Conservation (phyloP, 2,888 invertebrate genomes). For the Agrochola lychnidis region DNA sequence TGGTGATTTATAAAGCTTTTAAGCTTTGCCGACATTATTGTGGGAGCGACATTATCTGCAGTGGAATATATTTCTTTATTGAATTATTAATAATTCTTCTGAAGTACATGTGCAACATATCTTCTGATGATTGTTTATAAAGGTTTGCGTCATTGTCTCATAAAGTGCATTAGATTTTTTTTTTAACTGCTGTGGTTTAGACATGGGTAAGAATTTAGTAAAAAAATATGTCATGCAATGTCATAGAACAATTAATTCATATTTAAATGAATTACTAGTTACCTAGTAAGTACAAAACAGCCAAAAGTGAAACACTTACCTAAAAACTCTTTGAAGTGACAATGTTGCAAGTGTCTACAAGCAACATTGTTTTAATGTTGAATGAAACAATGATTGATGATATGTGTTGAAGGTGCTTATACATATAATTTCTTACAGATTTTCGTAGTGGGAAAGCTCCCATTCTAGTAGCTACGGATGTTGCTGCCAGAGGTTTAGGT, state of each 20-base stretch:
- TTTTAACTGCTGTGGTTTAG: conserved; percentile 30
- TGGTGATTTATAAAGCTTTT: conserved; percentile 41
- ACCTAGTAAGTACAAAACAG: conserved; percentile 20
- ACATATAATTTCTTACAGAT: conserved; percentile 90
- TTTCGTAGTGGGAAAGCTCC: conserved; percentile 96
- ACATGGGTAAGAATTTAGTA: conserved; percentile 49
- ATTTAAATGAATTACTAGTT: conserved; percentile 11
- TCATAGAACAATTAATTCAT: conserved; percentile 13
- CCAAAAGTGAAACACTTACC: background rate
- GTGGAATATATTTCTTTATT: conserved; percentile 30
- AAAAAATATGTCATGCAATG: conserved; percentile 13
- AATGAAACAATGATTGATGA: conserved; percentile 31
- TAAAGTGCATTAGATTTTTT: conserved; percentile 5
- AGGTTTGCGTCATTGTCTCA: conserved; percentile 33
- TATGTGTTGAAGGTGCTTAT: conserved; percentile 56
- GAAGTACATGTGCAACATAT: conserved; percentile 25
- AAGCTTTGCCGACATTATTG: conserved; percentile 43
- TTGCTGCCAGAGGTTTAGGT: conserved; percentile 98
- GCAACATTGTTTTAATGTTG: conserved; percentile 33
- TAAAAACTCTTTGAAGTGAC: conserved; percentile 1
- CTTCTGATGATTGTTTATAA: conserved; percentile 22
- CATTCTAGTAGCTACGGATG: conserved; percentile 98
- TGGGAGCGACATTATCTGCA: conserved; percentile 46
- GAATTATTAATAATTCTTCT: conserved; percentile 23
- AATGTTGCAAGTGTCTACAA: conserved; percentile 12